A percentile compares a stretch with the other conserved stretches of the same genome.
Evolutionary conservation across 2,113 vertebrate species (phyloP).

Genomic region (Melanostigma gelatinosum): DNA sequence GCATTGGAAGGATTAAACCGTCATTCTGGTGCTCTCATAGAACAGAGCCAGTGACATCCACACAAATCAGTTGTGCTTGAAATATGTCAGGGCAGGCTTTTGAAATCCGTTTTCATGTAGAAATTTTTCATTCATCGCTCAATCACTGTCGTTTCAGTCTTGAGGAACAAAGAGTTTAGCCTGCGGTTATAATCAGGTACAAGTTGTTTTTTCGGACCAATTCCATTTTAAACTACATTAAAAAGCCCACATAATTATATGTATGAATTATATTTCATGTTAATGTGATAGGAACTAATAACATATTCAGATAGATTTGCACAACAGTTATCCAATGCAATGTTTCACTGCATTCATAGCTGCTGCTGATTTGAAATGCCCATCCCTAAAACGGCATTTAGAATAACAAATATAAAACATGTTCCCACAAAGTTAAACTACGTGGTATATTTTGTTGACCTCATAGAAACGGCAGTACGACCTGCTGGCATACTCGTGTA

Average conservation of each 20-base stretch:
- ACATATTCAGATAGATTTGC: background rate
- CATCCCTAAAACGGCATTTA: background rate
- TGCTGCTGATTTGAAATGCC: background rate
- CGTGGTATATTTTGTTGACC: background rate
- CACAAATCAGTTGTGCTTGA: slow-evolving; percentile 65
- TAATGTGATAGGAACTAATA: background rate
- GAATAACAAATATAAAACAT: background rate
- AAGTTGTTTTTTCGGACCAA: background rate
- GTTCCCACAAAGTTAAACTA: background rate
- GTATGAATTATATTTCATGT: background rate
- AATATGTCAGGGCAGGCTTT: slow-evolving; percentile 67
- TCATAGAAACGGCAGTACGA: background rate
- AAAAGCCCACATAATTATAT: background rate
- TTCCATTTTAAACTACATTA: background rate
- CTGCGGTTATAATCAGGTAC: slow-evolving; percentile 17
- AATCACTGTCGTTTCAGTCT: slow-evolving; percentile 45
- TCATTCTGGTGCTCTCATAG: slow-evolving; percentile 61
- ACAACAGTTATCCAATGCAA: background rate
- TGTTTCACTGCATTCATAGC: background rate
- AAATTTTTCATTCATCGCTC: slow-evolving; percentile 48
- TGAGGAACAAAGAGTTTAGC: slow-evolving; percentile 13
- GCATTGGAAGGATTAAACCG: slow-evolving; percentile 72
- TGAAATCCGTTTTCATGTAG: slow-evolving; percentile 55
- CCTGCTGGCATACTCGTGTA: background rate
- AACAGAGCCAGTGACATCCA: slow-evolving; percentile 68